Evolutionary conservation across 2,888 invertebrate species (phyloP).

Genomic region (Congeria kusceri): DNA sequence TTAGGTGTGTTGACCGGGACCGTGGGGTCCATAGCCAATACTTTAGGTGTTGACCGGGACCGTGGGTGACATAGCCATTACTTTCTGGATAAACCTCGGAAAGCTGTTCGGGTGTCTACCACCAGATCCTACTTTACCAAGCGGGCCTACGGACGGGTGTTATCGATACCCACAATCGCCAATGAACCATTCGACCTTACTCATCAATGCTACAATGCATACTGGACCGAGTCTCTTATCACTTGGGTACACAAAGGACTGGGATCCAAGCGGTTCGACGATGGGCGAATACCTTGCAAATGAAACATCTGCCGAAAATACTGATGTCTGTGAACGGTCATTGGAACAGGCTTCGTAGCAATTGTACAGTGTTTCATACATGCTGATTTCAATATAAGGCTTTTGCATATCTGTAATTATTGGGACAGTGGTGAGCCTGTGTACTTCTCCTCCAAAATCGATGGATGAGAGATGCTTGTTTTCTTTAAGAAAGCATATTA

Average conservation of each 20-base stretch:
- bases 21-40: too few relatives aligned
- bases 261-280: too few relatives aligned
- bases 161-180: too few relatives aligned
- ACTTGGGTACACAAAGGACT: too few relatives aligned
- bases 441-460: conserved; percentile 12
- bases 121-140: conserved; percentile 6
- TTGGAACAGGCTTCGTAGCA: conserved; percentile 3
- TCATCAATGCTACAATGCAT: too few relatives aligned
- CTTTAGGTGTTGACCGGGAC: conserved; percentile 33
- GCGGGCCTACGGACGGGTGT: conserved; percentile 40
- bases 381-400: conserved; percentile 18
- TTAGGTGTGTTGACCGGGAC: too few relatives aligned
- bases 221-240: too few relatives aligned
- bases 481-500: conserved; percentile 28
- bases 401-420: conserved; percentile 19
- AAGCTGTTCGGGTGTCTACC: conserved; percentile 18
- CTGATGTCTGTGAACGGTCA: neutral
- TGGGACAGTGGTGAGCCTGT: conserved; percentile 10
- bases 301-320: too few relatives aligned
- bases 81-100: conserved; percentile 33
- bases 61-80: conserved; percentile 25
- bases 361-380: conserved; percentile 29
- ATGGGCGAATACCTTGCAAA: too few relatives aligned
- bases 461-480: conserved; percentile 25
- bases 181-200: too few relatives aligned